Percentiles rank a stretch among this genome's conserved stretches.
Conservation (phyloP, 2,888 invertebrate species). For the Zaprionus obscuricornis region DNA sequence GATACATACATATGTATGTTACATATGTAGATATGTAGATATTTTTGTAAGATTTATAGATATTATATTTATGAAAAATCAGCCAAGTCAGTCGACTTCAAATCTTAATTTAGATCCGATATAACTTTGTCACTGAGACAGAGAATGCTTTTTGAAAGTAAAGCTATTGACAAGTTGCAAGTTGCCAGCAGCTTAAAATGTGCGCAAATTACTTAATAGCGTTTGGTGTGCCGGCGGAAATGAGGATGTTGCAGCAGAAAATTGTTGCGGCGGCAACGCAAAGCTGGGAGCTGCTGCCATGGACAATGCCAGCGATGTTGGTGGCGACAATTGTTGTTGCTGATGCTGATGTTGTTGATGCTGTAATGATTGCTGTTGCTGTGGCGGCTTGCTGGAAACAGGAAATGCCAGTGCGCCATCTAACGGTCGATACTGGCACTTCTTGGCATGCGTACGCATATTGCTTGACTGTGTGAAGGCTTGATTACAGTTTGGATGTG, state of each 20-base stretch:
- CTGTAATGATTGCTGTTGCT: slow-evolving; percentile 22
- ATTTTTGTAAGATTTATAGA: background rate
- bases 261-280: slow-evolving; percentile 47
- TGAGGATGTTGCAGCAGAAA: slow-evolving; percentile 27
- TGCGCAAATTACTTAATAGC: slow-evolving; percentile 71
- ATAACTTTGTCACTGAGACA: too few relatives aligned
- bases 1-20: too few relatives aligned
- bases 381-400: slow-evolving; percentile 30
- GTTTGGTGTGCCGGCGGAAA: slow-evolving; percentile 77
- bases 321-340: slow-evolving; percentile 8
- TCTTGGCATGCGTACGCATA: slow-evolving; percentile 93
- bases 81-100: too few relatives aligned
- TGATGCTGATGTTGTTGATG: slow-evolving; percentile 20
- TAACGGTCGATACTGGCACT: slow-evolving; percentile 85
- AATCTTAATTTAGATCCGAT: too few relatives aligned
- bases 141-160: background rate
- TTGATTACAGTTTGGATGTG: slow-evolving; percentile 87
- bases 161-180: background rate
- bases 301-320: slow-evolving; percentile 35
- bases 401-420: slow-evolving; percentile 44
- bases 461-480: slow-evolving; percentile 93
- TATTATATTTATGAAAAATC: too few relatives aligned
- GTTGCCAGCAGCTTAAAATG: slow-evolving; percentile 51
- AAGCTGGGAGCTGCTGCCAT: slow-evolving; percentile 48
- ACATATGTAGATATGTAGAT: too few relatives aligned